Conservation (phyloP, 2,888 invertebrate species). For the Tetrapedia diversipes region DNA sequence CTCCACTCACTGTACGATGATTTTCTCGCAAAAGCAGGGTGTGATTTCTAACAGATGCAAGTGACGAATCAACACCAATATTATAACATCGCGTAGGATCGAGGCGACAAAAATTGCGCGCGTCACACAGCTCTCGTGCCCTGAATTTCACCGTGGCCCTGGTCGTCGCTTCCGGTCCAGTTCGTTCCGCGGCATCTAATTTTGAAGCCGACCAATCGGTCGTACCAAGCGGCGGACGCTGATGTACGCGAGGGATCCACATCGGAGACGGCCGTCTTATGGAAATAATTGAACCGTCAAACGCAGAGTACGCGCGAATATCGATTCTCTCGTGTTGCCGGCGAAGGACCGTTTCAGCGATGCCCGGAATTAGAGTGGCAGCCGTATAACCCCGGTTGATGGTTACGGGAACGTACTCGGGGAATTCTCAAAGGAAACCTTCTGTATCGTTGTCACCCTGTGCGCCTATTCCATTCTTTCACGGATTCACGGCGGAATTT, state of each 20-base stretch:
- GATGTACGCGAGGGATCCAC: conserved; percentile 41
- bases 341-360: not conserved
- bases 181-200: conserved; percentile 67
- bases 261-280: conserved; percentile 61
- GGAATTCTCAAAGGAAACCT: not conserved
- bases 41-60: no score
- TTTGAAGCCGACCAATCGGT: conserved; percentile 54
- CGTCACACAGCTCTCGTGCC: no score
- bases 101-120: no score
- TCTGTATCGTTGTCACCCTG: not conserved
- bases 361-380: conserved; percentile 5
- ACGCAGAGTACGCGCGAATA: conserved; percentile 46
- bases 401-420: not conserved
- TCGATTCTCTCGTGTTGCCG: conserved; percentile 30
- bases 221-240: not conserved
- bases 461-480: not conserved
- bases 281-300: conserved; percentile 65
- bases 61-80: no score
- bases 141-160: no score
- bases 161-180: not conserved
- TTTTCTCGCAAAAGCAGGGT: no score
- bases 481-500: not conserved
- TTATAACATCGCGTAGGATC: no score
- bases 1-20: no score
- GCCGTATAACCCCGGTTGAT: no score